Conservation (phyloP, 2,888 invertebrate species). For the Hydraecia micacea region DNA sequence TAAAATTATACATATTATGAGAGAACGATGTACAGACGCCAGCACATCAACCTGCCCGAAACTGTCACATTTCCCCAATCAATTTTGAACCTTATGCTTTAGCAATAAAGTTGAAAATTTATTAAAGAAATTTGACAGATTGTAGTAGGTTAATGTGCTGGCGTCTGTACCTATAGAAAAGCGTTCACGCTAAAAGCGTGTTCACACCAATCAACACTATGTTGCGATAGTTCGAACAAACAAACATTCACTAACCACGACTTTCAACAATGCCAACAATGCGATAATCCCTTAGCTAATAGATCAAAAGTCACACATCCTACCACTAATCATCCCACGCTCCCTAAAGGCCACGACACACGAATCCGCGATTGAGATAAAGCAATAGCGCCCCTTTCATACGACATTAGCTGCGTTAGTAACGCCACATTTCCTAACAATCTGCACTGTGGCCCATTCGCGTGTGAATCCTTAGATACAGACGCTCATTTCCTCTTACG, state of each 20-base stretch:
- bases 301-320: slow-evolving; percentile 67
- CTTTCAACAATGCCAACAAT: neutral
- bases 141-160: too few species aligned
- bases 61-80: too few species aligned
- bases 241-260: neutral
- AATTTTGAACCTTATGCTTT: too few species aligned
- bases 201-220: neutral
- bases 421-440: slow-evolving; percentile 90
- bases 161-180: too few species aligned
- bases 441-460: slow-evolving; percentile 86
- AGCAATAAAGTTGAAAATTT: too few species aligned
- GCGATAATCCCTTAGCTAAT: slow-evolving; percentile 38
- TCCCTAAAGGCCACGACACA: slow-evolving; percentile 75
- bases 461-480: slow-evolving; percentile 91
- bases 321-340: slow-evolving; percentile 75
- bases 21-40: too few species aligned
- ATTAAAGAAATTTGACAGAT: too few species aligned
- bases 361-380: slow-evolving; percentile 83
- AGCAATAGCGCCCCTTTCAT: slow-evolving; percentile 88
- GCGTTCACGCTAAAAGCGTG: neutral
- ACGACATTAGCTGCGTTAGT: slow-evolving; percentile 90
- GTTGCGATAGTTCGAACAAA: neutral
- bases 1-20: neutral
- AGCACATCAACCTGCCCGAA: too few species aligned
- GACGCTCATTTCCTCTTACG: slow-evolving; percentile 86